Evolutionary conservation across 1,140 invertebrate species (phyloP), one percentile per base, ranked within the genome.

Genomic region (Triops cancriformis): DNA sequence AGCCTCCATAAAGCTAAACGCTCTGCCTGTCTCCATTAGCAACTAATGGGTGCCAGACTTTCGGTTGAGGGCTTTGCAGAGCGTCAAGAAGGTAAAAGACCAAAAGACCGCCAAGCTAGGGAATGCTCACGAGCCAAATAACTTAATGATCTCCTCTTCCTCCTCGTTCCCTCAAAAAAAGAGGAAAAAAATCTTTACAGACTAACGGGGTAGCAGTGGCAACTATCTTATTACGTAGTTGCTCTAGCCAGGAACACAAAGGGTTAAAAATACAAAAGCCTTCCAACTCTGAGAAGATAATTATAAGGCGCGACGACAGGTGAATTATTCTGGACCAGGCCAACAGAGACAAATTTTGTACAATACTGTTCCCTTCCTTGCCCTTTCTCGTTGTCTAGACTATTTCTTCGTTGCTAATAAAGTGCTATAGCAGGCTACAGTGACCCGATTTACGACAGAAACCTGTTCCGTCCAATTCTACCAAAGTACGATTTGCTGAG

Each of bases 1-100:
- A 64, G 51, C 51, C 51, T 64, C 51, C 51, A 64, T 64, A 64
- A 64, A 64, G 51, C 51, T 64, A 64, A 64, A 64, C 51, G 51
- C 51, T 64, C 51, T 64, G 51, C 51, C 51, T 64, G 51, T 64
- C 51, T 64, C 51, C 51, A 64, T 64, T 64, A 64, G 51, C 51
- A 64, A 64, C 51, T 64, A 64, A 64, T 64, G 51, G 51, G 51
- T 64, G 51, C 51, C 51, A 64, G 51, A 64, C 51, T 64, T 64
- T 37, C 31, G 31, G 31, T 37, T 37, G 31, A 64, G 51, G 51
- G 51, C 18, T 64, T 64, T n/a, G 51, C 23, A 64, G 23, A 23
- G 18, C 18, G 23, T n/a, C 14, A 23, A 23, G 51, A 64, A 64
- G 51, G 51, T 64, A 64, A 64, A 64, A 64, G 51, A 64, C 51